Percentiles rank a stretch among this genome's conserved stretches.
These are phyloP conservation scores for Epizoanthus stellaris DNA, from an alignment of 92 coral and sea anemone genomes.

Conservation along the genomic window DNA sequence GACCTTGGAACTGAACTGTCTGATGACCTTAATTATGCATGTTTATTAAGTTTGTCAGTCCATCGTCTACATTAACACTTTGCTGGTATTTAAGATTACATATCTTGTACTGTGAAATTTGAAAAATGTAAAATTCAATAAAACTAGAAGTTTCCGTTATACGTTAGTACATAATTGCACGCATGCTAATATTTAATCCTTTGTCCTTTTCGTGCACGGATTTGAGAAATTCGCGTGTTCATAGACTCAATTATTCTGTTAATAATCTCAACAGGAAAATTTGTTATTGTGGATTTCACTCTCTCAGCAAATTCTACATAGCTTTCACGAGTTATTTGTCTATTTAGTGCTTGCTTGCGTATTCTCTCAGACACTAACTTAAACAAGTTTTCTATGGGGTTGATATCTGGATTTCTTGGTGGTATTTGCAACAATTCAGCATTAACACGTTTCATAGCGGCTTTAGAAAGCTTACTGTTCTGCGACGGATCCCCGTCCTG, in stretches of 20 bases:
- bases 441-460: no score
- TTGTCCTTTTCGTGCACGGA: constrained; percentile 41
- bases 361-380: constrained; percentile 46
- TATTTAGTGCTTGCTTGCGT: constrained; percentile 38
- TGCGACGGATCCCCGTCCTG: no score
- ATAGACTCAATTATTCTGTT: constrained; percentile 43
- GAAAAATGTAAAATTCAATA: no score
- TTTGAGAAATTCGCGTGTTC: constrained; percentile 45
- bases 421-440: constrained; percentile 28
- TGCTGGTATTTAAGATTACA: no score
- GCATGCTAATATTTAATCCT: constrained; percentile 50
- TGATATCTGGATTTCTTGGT: constrained; percentile 62
- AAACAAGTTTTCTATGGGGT: constrained; percentile 64
- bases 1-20: no score
- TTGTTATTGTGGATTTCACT: constrained; percentile 44
- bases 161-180: no score
- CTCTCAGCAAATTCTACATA: constrained; percentile 57
- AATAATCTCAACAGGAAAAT: constrained; percentile 34
- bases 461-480: no score
- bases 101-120: no score
- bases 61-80: no score
- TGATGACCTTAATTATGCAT: no score
- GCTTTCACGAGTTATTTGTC: constrained; percentile 46
- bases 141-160: no score
- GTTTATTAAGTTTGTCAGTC: no score